A percentile compares a stretch with the other conserved stretches of the same genome.
Conservation (phyloP, 2,888 invertebrate genomes). For the Aquatica leii region DNA sequence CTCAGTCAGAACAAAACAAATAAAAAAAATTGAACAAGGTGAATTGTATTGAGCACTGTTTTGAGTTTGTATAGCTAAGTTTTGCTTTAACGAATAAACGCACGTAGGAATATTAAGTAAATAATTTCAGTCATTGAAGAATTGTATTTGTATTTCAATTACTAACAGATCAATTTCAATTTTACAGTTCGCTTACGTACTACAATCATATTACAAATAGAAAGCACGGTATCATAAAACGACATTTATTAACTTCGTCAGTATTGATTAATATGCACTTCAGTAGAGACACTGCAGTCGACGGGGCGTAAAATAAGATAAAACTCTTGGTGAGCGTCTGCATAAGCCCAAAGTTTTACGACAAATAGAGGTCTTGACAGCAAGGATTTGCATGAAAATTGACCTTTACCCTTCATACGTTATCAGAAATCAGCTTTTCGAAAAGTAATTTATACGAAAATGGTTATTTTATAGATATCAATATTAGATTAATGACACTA, state of each 20-base stretch:
- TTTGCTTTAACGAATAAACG: no score
- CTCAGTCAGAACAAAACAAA: no score
- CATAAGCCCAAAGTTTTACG: slow-evolving; percentile 45
- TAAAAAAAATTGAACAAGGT: no score
- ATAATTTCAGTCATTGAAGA: no score
- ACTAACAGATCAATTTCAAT: no score
- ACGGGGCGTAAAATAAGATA: slow-evolving; percentile 55
- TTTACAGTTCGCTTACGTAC: no score
- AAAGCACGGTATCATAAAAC: slow-evolving; percentile 28
- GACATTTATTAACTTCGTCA: slow-evolving; percentile 51
- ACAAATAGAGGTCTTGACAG: slow-evolving; percentile 54
- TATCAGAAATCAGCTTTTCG: slow-evolving; percentile 39
- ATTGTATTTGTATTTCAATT: no score
- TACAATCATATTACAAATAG: no score
- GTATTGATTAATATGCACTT: slow-evolving; percentile 55
- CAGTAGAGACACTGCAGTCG: slow-evolving; percentile 47
- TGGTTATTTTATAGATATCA: slow-evolving; percentile 34
- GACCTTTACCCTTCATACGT: slow-evolving; percentile 48
- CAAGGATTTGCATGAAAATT: slow-evolving; percentile 56
- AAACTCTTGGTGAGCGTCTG: slow-evolving; percentile 44
- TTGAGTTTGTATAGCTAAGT: no score
- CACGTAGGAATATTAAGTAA: no score
- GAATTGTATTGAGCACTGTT: no score
- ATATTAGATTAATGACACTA: slow-evolving; percentile 34
- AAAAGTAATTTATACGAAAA: slow-evolving; percentile 33